Evolutionary conservation across 2,113 vertebrate genomes (phyloP).

Genomic region (Pachycephala philippinensis): DNA sequence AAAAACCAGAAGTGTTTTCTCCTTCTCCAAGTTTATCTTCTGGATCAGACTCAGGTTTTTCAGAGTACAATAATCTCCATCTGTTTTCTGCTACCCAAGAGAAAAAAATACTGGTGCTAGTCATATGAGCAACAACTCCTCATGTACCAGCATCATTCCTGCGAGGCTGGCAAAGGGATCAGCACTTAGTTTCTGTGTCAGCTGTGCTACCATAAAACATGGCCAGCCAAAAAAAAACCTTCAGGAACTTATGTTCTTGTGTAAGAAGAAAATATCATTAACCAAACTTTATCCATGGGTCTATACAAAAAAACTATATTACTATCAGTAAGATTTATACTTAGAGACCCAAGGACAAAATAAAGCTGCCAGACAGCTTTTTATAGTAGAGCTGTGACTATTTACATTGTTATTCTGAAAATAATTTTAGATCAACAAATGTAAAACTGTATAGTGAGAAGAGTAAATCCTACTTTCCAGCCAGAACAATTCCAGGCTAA

Average conservation of each 20-base stretch:
- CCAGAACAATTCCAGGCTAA: neutral
- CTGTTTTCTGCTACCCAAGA: neutral
- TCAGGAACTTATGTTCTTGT: neutral
- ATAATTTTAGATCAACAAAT: neutral
- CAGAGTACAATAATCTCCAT: neutral
- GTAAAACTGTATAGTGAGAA: neutral
- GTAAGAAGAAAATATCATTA: neutral
- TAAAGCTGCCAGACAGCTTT: neutral
- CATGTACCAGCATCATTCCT: neutral
- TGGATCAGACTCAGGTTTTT: neutral
- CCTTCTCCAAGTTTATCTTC: neutral
- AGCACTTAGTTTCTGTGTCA: neutral
- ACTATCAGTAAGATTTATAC: neutral
- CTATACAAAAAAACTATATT: neutral
- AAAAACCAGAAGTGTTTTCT: neutral
- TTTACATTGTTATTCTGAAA: neutral
- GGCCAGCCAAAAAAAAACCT: neutral
- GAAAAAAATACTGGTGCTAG: neutral
- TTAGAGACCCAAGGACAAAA: neutral
- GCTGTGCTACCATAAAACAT: neutral
- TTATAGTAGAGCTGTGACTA: neutral
- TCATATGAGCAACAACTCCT: neutral
- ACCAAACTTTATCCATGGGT: neutral
- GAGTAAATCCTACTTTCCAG: neutral
- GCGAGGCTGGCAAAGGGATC: neutral